Percentiles rank a stretch among this genome's conserved stretches.
Evolutionary conservation across 1,140 invertebrate species (phyloP).

Genomic region (Tetragnatha versicolor): DNA sequence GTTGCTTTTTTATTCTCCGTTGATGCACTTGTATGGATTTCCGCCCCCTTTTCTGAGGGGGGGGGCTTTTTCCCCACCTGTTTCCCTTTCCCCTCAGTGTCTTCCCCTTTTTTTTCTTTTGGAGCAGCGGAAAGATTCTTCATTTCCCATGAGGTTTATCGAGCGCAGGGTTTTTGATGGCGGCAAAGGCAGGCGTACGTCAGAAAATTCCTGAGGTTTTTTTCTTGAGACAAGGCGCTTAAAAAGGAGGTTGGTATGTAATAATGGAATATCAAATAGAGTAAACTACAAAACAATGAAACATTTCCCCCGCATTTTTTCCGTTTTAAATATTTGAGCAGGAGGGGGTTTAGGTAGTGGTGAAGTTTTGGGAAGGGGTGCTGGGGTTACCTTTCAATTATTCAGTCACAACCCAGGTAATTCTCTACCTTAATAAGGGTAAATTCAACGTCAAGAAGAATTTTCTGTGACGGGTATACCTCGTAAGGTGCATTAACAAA

Average conservation of each 20-base stretch:
- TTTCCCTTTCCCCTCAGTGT: background rate
- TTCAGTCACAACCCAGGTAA: no score
- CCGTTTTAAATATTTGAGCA: no score
- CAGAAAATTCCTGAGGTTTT: slow-evolving; percentile 3
- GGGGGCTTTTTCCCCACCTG: background rate
- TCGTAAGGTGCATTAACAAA: no score
- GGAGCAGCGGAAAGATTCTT: slow-evolving; percentile 18
- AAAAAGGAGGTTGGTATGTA: slow-evolving; percentile 23
- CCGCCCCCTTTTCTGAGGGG: background rate
- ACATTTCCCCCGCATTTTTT: no score
- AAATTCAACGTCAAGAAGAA: no score
- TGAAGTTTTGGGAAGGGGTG: no score
- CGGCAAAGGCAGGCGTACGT: slow-evolving; percentile 37
- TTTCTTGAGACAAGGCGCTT: background rate
- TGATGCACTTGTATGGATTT: slow-evolving; percentile 22
- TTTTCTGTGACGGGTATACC: no score
- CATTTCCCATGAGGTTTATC: slow-evolving; percentile 48
- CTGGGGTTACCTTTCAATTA: no score
- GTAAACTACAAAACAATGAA: background rate
- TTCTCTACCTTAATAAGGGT: no score
- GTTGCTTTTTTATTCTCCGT: slow-evolving; percentile 23
- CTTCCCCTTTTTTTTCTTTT: slow-evolving; percentile 17
- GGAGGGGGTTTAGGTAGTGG: no score
- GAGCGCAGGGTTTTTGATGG: slow-evolving; percentile 37
- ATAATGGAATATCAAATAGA: slow-evolving; percentile 52